Conservation (phyloP, 2,797 vertebrate species). For the Microctenopoma steveboyesi region DNA sequence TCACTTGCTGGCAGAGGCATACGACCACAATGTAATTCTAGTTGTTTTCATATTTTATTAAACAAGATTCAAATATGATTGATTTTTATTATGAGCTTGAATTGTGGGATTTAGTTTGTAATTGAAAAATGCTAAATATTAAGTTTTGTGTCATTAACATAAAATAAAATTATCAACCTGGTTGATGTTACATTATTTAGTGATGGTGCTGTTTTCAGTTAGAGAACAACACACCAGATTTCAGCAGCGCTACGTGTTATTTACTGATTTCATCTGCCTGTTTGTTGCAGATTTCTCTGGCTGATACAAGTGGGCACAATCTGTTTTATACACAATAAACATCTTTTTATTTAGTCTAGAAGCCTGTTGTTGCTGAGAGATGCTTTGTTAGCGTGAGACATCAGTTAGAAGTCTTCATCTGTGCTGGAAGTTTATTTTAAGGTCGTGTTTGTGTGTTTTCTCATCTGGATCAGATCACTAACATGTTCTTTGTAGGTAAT, state of each 20-base stretch:
- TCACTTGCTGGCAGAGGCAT: too few relatives aligned
- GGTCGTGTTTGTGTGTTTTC: slow-evolving; percentile 12
- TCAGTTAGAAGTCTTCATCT: slow-evolving; percentile 16
- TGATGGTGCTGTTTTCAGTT: too few relatives aligned
- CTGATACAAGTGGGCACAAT: slow-evolving; percentile 48
- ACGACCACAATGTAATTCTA: too few relatives aligned
- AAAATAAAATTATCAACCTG: too few relatives aligned
- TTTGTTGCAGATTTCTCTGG: slow-evolving; percentile 42
- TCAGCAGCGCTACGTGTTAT: slow-evolving; percentile 46
- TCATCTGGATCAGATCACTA: slow-evolving; percentile 27
- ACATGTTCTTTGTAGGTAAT: not conserved
- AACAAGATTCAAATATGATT: too few relatives aligned
- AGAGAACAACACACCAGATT: slow-evolving; percentile 36
- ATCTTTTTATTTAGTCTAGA: slow-evolving; percentile 68
- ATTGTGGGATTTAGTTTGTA: too few relatives aligned
- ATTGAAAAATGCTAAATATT: too few relatives aligned
- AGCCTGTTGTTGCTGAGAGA: slow-evolving; percentile 28
- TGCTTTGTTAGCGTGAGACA: slow-evolving; percentile 35
- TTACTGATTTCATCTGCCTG: slow-evolving; percentile 53
- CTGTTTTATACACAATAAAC: slow-evolving; percentile 50
- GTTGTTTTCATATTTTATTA: too few relatives aligned
- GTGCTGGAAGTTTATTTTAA: slow-evolving; percentile 33
- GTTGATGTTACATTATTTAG: too few relatives aligned
- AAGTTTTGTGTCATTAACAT: too few relatives aligned
- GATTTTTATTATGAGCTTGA: too few relatives aligned